A percentile compares a stretch with the other conserved stretches of the same genome.
Evolutionary conservation across 2,797 vertebrate species (phyloP).

Genomic region (Phaenicophaeus curvirostris): DNA sequence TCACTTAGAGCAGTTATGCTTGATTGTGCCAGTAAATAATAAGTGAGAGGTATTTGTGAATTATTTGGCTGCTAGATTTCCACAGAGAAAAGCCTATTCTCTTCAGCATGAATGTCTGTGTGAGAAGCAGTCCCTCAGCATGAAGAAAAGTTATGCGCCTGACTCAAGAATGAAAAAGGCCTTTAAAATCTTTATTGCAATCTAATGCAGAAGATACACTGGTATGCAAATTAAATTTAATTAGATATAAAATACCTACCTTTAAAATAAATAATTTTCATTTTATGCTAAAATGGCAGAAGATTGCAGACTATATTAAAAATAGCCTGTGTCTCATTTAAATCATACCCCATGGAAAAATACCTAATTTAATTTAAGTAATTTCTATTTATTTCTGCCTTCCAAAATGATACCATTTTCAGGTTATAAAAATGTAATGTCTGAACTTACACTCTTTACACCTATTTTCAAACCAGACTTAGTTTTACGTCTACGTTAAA

Average conservation of each 20-base stretch:
- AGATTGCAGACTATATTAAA: not conserved
- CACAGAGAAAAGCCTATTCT: not conserved
- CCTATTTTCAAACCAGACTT: conserved; percentile 3
- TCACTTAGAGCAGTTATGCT: not conserved
- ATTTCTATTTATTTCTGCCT: conserved; percentile 39
- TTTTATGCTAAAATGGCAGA: conserved; percentile 17
- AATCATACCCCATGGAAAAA: not conserved
- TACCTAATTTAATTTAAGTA: not conserved
- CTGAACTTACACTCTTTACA: not conserved
- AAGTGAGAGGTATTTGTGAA: not conserved
- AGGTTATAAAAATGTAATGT: conserved; percentile 27
- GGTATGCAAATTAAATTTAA: not conserved
- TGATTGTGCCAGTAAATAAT: not conserved
- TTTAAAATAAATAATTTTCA: conserved; percentile 36
- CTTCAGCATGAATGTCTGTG: not conserved
- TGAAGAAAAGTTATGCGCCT: not conserved
- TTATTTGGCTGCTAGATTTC: not conserved
- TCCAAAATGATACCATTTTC: conserved; percentile 15
- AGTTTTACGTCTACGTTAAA: conserved; percentile 29
- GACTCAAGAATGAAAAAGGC: conserved; percentile 6
- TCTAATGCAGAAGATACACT: conserved; percentile 6
- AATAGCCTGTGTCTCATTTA: not conserved
- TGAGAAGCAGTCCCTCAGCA: not conserved
- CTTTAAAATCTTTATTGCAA: conserved; percentile 2
- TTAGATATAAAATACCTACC: not conserved